A percentile compares a stretch with the other conserved stretches of the same genome.
phyloP scores from a whole-genome alignment of 2,113 vertebrate species.

The Hypanus sabinus region DNA sequence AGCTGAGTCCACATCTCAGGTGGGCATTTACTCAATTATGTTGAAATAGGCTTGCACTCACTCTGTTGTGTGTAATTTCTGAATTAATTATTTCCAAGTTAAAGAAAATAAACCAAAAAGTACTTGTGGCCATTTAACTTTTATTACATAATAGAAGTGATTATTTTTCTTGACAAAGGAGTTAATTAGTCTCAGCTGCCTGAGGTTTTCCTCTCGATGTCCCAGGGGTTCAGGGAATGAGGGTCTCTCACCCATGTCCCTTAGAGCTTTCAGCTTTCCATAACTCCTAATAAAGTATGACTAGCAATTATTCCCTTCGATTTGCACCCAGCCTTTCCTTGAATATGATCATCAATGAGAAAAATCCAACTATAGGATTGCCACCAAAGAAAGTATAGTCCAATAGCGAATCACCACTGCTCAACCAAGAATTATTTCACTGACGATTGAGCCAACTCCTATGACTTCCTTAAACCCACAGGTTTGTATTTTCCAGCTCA shows the following conservation, averaged over 20 bases:
- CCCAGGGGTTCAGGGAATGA: neutral
- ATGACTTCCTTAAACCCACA: neutral
- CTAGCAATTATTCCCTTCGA: neutral
- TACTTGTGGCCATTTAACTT: neutral
- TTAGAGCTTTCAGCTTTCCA: neutral
- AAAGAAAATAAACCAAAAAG: conserved; percentile 18
- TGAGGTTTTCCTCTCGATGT: neutral
- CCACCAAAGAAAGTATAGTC: too few relatives aligned
- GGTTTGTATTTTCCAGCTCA: neutral
- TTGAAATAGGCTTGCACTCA: neutral
- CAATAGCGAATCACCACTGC: too few relatives aligned
- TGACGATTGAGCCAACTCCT: neutral
- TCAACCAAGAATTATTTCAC: neutral
- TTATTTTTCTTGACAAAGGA: neutral
- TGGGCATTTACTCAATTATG: neutral
- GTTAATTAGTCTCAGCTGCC: neutral
- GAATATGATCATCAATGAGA: neutral
- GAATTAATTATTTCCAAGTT: conserved; percentile 21
- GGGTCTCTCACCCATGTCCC: neutral
- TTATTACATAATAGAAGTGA: neutral
- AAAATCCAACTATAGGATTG: neutral
- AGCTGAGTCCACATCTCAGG: neutral
- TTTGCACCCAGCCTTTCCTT: neutral
- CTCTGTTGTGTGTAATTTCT: neutral
- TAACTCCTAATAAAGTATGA: neutral